Percentiles rank a stretch among this genome's conserved stretches.
Evolutionary conservation across 2,797 vertebrate species (phyloP).

Genomic region (Enteromius fasciolatus): DNA sequence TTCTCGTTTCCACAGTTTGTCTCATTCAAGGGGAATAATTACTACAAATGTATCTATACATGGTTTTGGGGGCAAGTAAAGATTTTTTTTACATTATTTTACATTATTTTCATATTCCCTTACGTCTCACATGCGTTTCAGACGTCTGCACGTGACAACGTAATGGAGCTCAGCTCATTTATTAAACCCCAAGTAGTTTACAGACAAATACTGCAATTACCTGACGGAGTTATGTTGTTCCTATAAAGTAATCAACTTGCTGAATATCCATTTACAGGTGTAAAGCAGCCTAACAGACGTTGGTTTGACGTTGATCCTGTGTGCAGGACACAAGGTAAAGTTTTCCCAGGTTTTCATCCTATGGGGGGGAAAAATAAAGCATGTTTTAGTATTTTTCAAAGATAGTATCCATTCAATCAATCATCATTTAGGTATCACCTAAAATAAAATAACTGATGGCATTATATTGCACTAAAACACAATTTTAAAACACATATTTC

Average conservation of each 20-base stretch:
- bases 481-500: constrained; percentile 1
- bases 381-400: neutral
- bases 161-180: neutral
- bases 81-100: too few species aligned
- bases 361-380: neutral
- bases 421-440: neutral
- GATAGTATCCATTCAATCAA: constrained; percentile 2
- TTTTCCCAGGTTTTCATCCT: constrained; percentile 24
- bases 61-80: neutral
- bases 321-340: constrained; percentile 6
- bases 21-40: neutral
- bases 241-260: constrained; percentile 38
- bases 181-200: constrained; percentile 37
- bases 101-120: neutral
- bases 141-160: neutral
- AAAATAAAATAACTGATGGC: neutral
- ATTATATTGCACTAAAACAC: neutral
- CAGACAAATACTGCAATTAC: constrained; percentile 54
- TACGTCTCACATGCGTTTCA: neutral
- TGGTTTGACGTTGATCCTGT: neutral
- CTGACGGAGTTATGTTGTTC: constrained; percentile 47
- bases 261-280: constrained; percentile 30
- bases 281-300: constrained; percentile 13
- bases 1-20: neutral
- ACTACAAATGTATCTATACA: neutral